Evolutionary conservation across 2,797 vertebrate genomes (phyloP).

Genomic region (Gambusia yucatana): DNA sequence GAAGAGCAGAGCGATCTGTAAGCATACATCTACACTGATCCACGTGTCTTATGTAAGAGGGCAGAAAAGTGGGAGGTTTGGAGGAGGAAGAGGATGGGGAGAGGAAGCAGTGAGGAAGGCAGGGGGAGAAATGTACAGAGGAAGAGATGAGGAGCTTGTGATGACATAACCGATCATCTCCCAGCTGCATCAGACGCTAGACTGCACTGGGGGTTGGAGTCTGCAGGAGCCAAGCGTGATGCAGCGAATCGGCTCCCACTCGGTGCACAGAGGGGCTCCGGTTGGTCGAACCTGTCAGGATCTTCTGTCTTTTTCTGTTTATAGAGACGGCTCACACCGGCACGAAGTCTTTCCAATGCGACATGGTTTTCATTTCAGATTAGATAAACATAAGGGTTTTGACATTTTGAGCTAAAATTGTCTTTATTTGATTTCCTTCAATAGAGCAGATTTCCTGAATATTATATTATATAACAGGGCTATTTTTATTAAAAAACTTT

Average conservation of each 20-base stretch:
- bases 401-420: no score
- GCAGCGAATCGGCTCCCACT: slow-evolving; percentile 50
- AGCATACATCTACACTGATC: slow-evolving; percentile 3
- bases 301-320: slow-evolving; percentile 16
- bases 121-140: slow-evolving; percentile 18
- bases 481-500: no score
- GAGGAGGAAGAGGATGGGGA: slow-evolving; percentile 14
- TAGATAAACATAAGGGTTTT: background rate
- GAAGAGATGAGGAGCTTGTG: slow-evolving; percentile 26
- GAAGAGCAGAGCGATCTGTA: slow-evolving; percentile 3
- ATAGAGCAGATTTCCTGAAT: no score
- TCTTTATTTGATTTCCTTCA: no score
- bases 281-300: background rate
- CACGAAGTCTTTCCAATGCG: background rate
- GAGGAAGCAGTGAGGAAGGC: slow-evolving; percentile 23
- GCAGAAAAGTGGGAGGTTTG: slow-evolving; percentile 32
- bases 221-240: slow-evolving; percentile 29
- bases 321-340: background rate
- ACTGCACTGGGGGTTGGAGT: slow-evolving; percentile 25
- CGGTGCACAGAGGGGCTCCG: no score
- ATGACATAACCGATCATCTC: slow-evolving; percentile 61
- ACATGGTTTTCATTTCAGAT: background rate
- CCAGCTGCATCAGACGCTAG: slow-evolving; percentile 36
- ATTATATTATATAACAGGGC: no score
- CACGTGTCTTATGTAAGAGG: slow-evolving; percentile 57